These are phyloP conservation scores for Gymnocheta viridis DNA, from an alignment of 2,888 invertebrate genomes.

Conservation along the genomic window DNA sequence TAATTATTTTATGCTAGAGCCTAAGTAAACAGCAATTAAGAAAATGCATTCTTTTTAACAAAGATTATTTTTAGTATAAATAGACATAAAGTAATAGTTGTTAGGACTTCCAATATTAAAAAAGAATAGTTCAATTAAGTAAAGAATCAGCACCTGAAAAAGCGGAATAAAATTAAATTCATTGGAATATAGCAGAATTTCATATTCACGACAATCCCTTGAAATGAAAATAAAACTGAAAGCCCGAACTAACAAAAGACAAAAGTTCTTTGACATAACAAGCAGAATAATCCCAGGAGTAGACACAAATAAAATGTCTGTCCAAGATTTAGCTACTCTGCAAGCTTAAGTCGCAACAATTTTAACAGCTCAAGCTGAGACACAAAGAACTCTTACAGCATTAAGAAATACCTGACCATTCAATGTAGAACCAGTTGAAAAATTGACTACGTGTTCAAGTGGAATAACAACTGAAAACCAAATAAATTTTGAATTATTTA, in stretches of 20 bases:
- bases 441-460: constrained; percentile 11
- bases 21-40: too few relatives aligned
- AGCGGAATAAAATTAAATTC: constrained; percentile 18
- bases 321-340: too few relatives aligned
- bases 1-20: too few relatives aligned
- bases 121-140: neutral
- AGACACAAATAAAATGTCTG: constrained; percentile 17
- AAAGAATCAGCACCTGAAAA: constrained; percentile 17
- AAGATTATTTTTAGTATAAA: neutral
- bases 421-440: constrained; percentile 7
- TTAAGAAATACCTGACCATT: constrained; percentile 1
- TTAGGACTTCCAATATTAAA: neutral
- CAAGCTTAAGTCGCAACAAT: too few relatives aligned
- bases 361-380: constrained; percentile 11
- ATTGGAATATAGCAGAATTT: constrained; percentile 29
- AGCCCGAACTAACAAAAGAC: constrained; percentile 9
- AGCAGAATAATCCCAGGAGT: constrained; percentile 1
- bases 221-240: constrained; percentile 28
- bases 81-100: neutral
- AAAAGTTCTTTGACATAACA: neutral
- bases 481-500: constrained; percentile 42
- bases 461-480: constrained; percentile 33
- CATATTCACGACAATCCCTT: constrained; percentile 8
- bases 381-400: constrained; percentile 19
- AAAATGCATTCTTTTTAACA: too few relatives aligned